These are phyloP conservation scores for Coranthus polyacanthus DNA, from an alignment of 2,797 vertebrate genomes.

Conservation along the genomic window DNA sequence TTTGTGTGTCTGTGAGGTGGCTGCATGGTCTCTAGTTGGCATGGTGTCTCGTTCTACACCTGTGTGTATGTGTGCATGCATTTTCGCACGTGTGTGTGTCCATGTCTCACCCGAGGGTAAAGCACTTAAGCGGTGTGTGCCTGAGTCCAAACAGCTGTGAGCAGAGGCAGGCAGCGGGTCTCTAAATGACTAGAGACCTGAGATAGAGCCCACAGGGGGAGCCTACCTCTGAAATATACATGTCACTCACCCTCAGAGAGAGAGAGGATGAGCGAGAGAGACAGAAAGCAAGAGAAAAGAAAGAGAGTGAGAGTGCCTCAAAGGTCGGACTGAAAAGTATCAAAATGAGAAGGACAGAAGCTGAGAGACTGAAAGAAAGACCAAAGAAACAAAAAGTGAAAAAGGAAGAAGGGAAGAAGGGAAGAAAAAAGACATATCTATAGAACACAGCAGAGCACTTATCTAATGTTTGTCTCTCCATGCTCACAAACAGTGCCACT, in stretches of 20 bases:
- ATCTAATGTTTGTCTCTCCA: conserved; percentile 43
- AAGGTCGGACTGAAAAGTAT: conserved; percentile 33
- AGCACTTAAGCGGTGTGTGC: conserved; percentile 86
- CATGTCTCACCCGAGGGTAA: conserved; percentile 83
- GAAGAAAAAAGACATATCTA: background rate
- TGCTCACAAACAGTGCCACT: conserved; percentile 31
- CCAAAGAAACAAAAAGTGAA: background rate
- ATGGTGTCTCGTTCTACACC: conserved; percentile 62
- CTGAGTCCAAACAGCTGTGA: conserved; percentile 88
- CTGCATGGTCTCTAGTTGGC: conserved; percentile 40
- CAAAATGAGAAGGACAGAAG: conserved; percentile 9
- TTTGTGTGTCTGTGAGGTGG: conserved; percentile 51
- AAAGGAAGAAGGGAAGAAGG: background rate
- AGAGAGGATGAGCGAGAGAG: conserved; percentile 20
- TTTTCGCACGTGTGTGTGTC: conserved; percentile 51
- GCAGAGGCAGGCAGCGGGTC: conserved; percentile 68
- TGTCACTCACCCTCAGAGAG: conserved; percentile 68
- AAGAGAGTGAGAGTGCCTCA: conserved; percentile 24
- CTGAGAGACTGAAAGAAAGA: background rate
- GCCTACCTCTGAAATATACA: conserved; percentile 86
- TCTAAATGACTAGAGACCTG: conserved; percentile 79
- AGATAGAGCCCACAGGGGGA: conserved; percentile 75
- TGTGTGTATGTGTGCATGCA: conserved; percentile 38
- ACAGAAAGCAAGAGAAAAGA: conserved; percentile 15
- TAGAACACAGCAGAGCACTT: conserved; percentile 22